A percentile compares a stretch with the other conserved stretches of the same genome.
Evolutionary conservation across 2,797 vertebrate genomes (phyloP).

Genomic region (Tapirus indicus): DNA sequence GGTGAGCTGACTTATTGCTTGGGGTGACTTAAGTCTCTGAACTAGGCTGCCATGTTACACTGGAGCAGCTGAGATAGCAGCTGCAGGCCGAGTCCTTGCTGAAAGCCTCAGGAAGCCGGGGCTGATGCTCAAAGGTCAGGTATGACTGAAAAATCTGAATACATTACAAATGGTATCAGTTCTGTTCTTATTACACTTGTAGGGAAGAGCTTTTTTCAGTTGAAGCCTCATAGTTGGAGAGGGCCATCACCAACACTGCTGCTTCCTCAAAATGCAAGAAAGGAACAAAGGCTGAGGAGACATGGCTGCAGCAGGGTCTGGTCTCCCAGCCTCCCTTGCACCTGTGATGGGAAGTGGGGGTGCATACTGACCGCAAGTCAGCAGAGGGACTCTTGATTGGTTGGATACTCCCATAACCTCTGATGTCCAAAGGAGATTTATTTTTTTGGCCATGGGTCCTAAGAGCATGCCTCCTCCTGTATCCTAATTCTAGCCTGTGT

Average conservation of each 20-base stretch:
- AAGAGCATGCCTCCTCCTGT: background rate
- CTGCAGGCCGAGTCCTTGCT: background rate
- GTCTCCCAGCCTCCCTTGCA: background rate
- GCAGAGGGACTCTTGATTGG: background rate
- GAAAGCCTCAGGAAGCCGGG: background rate
- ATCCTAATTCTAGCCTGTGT: background rate
- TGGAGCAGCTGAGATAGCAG: background rate
- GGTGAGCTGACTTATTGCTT: background rate
- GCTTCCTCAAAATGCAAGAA: background rate
- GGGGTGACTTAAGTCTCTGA: background rate
- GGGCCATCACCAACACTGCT: background rate
- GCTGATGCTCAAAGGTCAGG: background rate
- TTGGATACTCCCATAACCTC: background rate
- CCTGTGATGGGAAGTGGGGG: background rate
- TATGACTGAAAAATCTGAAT: accelerated
- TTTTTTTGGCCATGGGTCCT: background rate
- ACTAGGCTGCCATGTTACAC: background rate
- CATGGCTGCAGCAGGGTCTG: background rate
- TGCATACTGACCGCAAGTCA: accelerated
- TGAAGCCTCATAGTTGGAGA: background rate
- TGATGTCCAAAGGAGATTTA: background rate
- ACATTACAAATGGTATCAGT: accelerated
- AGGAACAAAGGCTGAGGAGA: background rate
- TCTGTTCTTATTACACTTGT: background rate
- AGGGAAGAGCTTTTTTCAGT: background rate